Evolutionary conservation across 2,888 invertebrate species (phyloP).

Genomic region (Argyra leucocephala): DNA sequence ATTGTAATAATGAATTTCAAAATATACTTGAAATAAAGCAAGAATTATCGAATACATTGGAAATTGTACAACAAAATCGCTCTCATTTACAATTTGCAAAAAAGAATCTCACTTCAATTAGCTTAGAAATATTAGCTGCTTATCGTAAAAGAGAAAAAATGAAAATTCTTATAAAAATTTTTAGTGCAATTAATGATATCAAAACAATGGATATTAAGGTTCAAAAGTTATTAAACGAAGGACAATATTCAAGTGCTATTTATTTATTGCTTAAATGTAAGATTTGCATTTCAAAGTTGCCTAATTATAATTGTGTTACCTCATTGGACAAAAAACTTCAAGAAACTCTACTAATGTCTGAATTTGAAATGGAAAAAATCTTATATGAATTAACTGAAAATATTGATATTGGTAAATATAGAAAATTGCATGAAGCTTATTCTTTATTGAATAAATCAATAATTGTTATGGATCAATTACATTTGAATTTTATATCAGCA

Average conservation of each 20-base stretch:
- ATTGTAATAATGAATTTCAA: conserved; percentile 76
- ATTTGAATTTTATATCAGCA: conserved; percentile 89
- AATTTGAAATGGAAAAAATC: conserved; percentile 81
- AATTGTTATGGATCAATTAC: conserved; percentile 81
- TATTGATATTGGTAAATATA: conserved; percentile 66
- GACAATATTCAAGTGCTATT: conserved; percentile 83
- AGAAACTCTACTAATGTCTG: conserved; percentile 82
- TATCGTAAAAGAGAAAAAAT: conserved; percentile 80
- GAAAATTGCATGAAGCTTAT: conserved; percentile 79
- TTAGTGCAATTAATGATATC: conserved; percentile 70
- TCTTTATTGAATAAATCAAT: conserved; percentile 81
- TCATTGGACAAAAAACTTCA: conserved; percentile 77
- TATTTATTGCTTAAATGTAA: conserved; percentile 80
- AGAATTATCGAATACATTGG: conserved; percentile 58
- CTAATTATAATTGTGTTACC: conserved; percentile 84
- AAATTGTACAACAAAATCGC: conserved; percentile 63
- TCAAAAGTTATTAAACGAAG: conserved; percentile 68
- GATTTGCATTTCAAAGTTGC: conserved; percentile 71
- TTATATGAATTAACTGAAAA: conserved; percentile 57
- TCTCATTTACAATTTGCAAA: conserved; percentile 65
- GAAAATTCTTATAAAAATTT: conserved; percentile 65
- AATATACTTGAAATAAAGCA: conserved; percentile 62
- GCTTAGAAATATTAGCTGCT: conserved; percentile 82
- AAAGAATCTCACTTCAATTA: conserved; percentile 72
- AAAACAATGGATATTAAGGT: conserved; percentile 77